phyloP scores from a whole-genome alignment of 2,797 vertebrate genomes.

The Etheostoma nigrum region DNA sequence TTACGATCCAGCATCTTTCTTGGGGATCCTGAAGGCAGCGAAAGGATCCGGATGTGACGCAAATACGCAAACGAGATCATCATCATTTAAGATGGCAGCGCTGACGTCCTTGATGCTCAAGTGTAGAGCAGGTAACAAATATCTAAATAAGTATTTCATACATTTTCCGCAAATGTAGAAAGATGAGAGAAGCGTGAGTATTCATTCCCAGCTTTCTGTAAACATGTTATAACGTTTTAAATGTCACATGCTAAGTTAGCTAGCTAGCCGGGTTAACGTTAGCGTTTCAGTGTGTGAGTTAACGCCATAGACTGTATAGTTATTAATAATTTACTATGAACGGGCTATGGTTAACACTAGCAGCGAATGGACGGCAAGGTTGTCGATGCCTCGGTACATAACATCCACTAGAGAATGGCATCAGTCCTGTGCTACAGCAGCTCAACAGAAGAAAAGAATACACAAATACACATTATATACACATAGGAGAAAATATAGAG shows the following conservation, averaged over 20 bases:
- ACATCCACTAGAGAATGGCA: too few species aligned
- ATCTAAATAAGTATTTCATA: background rate
- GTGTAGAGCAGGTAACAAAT: conserved; percentile 66
- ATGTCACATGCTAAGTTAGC: background rate
- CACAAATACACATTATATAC: too few species aligned
- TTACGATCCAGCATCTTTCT: rapidly evolving
- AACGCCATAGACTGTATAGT: too few species aligned
- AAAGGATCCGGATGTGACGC: conserved; percentile 44
- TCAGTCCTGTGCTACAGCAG: too few species aligned
- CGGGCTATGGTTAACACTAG: too few species aligned
- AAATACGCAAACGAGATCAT: background rate
- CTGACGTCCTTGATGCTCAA: conserved; percentile 76
- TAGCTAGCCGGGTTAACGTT: background rate
- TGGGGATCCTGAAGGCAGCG: conserved; percentile 8
- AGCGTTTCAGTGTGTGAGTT: background rate
- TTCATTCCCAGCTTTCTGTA: background rate
- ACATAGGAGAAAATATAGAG: too few species aligned
- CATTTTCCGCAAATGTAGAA: rapidly evolving
- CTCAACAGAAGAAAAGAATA: too few species aligned
- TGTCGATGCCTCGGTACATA: background rate
- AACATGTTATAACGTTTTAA: background rate
- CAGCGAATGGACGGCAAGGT: background rate
- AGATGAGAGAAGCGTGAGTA: rapidly evolving
- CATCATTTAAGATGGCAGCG: conserved; percentile 78
- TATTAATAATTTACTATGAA: too few species aligned